Base-by-base conservation (phyloP, 92 coral and sea anemone genomes). In the Ricordea florida region DNA sequence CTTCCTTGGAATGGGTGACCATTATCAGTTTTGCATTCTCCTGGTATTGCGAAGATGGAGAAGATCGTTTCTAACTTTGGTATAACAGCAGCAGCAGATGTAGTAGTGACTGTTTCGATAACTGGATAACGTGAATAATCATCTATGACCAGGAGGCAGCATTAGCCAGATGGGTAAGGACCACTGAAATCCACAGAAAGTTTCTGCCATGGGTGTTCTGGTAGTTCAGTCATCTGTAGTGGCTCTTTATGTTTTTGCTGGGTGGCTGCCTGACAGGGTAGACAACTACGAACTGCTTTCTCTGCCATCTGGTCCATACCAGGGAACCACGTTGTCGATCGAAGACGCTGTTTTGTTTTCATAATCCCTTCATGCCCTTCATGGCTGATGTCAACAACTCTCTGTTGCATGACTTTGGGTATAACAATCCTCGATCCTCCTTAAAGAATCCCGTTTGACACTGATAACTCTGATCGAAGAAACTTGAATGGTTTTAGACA, bases 261-360 rank as follows among this genome's bases (percentile, higher is more conserved):
- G 26, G 78, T 71, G 9, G 38, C 5, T 16, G 66, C 78, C 53
- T 71, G 66, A 51, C 78, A 71, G 9, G 66, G 66, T 7, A 71
- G 13, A 28, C 78, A 71, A 5, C 47, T 14, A 10, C 17, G 30
- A 2, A 71, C 53, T 24, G 21, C 17, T 20, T 71, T 35, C 23
- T 55, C 78, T 9, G 59, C 46, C 1, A 35, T 32, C 14, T 52
- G 28, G 33, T 71, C 52, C 22, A 71, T 71, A 10, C 46, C 47
- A 5, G 65, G 66, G 43, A 69, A 69, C 76, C 76, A 69, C 4
- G 50, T 42, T 14, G 53, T 49, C 30, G 58, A 38, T 3, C 76
- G 62, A n/a, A 50, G 61, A 14, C 47, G 31, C 40, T 50, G 42
- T 17, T 69, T 69, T 6, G 76, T 69, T 30, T 69, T 69, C 9